A percentile compares a stretch with the other conserved stretches of the same genome.
Evolutionary conservation across 64 coral and sea anemone species (phyloP).

Genomic region (Actinia equina): DNA sequence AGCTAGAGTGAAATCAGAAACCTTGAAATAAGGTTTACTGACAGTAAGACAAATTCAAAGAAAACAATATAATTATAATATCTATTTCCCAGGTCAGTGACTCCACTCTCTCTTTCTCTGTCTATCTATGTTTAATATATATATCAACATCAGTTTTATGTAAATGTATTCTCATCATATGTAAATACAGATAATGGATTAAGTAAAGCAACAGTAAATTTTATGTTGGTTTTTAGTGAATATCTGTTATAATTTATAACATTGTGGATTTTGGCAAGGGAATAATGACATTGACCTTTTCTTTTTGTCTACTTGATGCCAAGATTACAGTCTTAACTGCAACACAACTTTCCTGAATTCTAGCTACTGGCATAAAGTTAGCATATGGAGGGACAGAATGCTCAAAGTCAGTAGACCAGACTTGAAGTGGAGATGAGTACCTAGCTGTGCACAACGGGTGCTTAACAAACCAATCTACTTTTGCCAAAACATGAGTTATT

Average conservation of each 20-base stretch:
- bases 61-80: no score
- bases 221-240: no score
- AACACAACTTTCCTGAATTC: slow-evolving; percentile 38
- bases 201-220: no score
- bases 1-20: no score
- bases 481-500: slow-evolving; percentile 32
- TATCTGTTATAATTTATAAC: not conserved
- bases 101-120: no score
- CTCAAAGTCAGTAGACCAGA: slow-evolving; percentile 24
- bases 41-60: no score
- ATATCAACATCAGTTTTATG: no score
- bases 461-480: slow-evolving; percentile 49
- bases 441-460: slow-evolving; percentile 21
- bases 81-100: no score
- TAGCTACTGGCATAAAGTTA: slow-evolving; percentile 24
- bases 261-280: not conserved
- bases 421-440: slow-evolving; percentile 22
- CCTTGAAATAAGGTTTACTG: no score
- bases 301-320: not conserved
- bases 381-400: not conserved
- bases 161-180: no score
- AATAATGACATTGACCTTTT: slow-evolving; percentile 33
- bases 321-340: not conserved
- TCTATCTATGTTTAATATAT: no score
- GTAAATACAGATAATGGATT: no score